These are phyloP conservation scores for Clupea harengus DNA, from an alignment of 2,113 vertebrate species.

Conservation along the genomic window DNA sequence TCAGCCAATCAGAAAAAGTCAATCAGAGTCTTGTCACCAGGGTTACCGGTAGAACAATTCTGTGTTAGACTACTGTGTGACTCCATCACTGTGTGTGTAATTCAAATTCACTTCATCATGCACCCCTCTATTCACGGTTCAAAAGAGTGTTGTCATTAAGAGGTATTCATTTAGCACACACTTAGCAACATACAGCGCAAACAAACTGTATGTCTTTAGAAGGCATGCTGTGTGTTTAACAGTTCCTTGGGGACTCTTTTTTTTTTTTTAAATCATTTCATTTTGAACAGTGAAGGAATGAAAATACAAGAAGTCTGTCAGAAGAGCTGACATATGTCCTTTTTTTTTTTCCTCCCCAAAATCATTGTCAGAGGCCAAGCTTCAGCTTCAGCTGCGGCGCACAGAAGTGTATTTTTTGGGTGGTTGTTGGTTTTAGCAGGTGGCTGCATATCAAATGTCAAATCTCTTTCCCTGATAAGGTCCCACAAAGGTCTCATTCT, in stretches of 20 bases:
- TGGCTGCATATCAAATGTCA: slow-evolving; percentile 36
- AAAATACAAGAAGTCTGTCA: background rate
- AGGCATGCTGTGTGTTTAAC: background rate
- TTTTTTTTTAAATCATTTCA: background rate
- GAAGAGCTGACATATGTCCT: background rate
- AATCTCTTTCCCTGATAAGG: slow-evolving; percentile 11
- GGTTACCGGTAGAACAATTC: no score
- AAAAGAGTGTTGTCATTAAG: background rate
- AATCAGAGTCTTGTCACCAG: no score
- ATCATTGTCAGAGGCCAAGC: background rate
- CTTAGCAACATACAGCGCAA: background rate
- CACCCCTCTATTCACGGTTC: background rate
- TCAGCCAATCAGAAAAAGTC: no score
- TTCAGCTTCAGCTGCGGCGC: no score
- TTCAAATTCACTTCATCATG: background rate
- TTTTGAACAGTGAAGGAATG: background rate
- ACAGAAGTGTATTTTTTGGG: background rate
- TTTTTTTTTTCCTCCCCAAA: background rate
- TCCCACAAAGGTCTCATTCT: slow-evolving; percentile 25
- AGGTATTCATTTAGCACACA: no score
- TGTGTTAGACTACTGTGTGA: no score
- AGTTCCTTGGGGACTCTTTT: background rate
- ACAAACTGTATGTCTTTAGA: background rate
- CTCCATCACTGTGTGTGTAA: background rate
- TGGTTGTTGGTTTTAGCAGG: background rate